Base-by-base conservation (phyloP, 2,113 vertebrate species). In the Heterocephalus glaber region DNA sequence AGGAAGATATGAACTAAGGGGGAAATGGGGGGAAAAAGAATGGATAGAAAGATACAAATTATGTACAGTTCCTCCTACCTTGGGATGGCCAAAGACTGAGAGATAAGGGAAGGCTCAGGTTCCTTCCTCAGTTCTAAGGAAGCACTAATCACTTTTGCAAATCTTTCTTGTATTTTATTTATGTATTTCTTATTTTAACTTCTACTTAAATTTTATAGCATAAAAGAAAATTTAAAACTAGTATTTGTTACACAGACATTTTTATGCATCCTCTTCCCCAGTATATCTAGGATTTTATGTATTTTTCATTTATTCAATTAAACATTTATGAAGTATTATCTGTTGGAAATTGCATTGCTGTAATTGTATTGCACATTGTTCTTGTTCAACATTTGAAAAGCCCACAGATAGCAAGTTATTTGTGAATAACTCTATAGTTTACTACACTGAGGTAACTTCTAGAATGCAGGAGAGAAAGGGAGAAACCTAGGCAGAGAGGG, bases 301-400 rank as follows among this genome's bases (percentile, higher is more conserved):
- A 87, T 74, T 87, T 84, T 19, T 84, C 11, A 72, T 87, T 77
- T 91, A 74, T 44, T 96, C 4, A 88, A 66, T 82, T 61, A 87
- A 83, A 88, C 2, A 90, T 76, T 81, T 94, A 87, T 44, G 47
- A 20, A 84, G 22, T 89, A 56, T 79, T 52, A 52, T 81, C 56
- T 90, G 8, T 13, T 95, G 49, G 28, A 80, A 90, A 90, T 35
- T 68, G 5, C 44, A 82, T 63, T 82, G 77, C 9, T 6, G 7
- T 24, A 63, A 30, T 82, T 13, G 65, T 38, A 7, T 82, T 81
- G 11, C 28, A 49, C 8, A n/a, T 20, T 76, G 41, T 35, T 92
- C 26, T 76, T 26, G 16, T 41, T 77, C 19, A 94, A 52, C 11
- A 54, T 28, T 79, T 79, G 58, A 22, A 91, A 88, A 12, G n/a